Conservation (phyloP, 2,888 invertebrate genomes). For the Melanostoma scalare region DNA sequence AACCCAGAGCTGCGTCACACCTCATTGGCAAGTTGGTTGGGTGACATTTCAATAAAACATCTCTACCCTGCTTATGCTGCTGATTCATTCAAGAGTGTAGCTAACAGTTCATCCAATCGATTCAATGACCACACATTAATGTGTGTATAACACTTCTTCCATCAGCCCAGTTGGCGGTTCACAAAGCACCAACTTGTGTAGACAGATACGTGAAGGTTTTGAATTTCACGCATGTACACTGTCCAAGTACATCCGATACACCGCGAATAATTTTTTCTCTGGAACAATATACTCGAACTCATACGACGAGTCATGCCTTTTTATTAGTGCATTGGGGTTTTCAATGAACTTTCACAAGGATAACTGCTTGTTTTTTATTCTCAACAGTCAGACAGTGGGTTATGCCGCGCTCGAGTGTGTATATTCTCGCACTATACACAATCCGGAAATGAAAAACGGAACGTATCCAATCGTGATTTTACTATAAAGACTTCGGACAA, state of each 20-base stretch:
- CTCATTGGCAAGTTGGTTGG: slow-evolving; percentile 49
- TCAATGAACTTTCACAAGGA: slow-evolving; percentile 72
- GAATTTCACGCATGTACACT: slow-evolving; percentile 30
- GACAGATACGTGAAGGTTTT: slow-evolving; percentile 43
- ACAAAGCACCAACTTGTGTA: neutral
- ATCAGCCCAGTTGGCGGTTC: neutral
- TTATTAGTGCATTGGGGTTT: slow-evolving; percentile 55
- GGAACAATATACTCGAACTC: slow-evolving; percentile 12
- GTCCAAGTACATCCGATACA: slow-evolving; percentile 7
- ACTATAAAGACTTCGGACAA: slow-evolving; percentile 23
- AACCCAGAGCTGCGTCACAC: slow-evolving; percentile 57
- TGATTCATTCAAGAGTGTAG: slow-evolving; percentile 20
- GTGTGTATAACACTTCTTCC: slow-evolving; percentile 14
- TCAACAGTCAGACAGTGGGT: slow-evolving; percentile 24
- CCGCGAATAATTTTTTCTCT: slow-evolving; percentile 17
- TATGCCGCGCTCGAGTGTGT: slow-evolving; percentile 3
- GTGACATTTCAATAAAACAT: slow-evolving; percentile 54
- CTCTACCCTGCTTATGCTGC: slow-evolving; percentile 10
- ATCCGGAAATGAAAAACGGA: slow-evolving; percentile 69
- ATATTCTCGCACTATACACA: slow-evolving; percentile 8
- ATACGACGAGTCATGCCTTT: slow-evolving; percentile 33
- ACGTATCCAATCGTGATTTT: slow-evolving; percentile 26
- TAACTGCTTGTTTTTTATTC: slow-evolving; percentile 51
- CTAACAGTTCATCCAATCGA: slow-evolving; percentile 27
- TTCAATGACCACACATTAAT: slow-evolving; percentile 28